phyloP scores from a whole-genome alignment of 2,888 invertebrate genomes.

The Sinodicranocentrus sp. region DNA sequence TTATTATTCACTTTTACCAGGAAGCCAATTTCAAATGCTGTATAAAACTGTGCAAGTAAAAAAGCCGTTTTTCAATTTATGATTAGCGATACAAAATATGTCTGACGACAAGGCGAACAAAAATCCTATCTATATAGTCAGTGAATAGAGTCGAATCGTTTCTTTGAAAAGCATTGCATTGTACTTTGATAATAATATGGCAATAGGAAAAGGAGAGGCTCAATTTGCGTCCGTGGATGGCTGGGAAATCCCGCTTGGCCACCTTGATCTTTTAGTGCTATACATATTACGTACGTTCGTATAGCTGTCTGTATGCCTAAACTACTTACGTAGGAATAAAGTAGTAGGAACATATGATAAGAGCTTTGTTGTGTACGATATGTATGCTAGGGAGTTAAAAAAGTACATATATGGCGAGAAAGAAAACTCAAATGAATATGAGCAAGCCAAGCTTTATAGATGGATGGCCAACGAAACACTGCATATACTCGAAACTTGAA shows the following conservation, averaged over 20 bases:
- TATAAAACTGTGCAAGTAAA: no score
- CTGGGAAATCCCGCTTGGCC: conserved; percentile 63
- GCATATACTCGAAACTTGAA: neutral
- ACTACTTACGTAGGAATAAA: conserved; percentile 27
- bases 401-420: neutral
- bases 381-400: neutral
- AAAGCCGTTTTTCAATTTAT: neutral
- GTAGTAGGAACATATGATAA: neutral
- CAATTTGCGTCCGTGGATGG: conserved; percentile 64
- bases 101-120: conserved; percentile 1
- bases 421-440: no score
- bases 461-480: neutral
- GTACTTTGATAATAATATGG: conserved; percentile 35
- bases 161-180: neutral
- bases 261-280: conserved; percentile 54
- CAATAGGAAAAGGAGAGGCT: conserved; percentile 60
- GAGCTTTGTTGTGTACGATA: neutral
- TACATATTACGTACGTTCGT: conserved; percentile 17
- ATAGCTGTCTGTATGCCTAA: neutral
- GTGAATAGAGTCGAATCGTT: neutral
- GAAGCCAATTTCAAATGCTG: no score
- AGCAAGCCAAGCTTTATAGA: neutral
- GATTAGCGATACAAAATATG: neutral
- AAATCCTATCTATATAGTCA: no score
- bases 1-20: no score